Percentiles rank a stretch among this genome's conserved stretches.
Evolutionary conservation across 1,140 invertebrate species (phyloP).

Genomic region (Uloborus diversus): DNA sequence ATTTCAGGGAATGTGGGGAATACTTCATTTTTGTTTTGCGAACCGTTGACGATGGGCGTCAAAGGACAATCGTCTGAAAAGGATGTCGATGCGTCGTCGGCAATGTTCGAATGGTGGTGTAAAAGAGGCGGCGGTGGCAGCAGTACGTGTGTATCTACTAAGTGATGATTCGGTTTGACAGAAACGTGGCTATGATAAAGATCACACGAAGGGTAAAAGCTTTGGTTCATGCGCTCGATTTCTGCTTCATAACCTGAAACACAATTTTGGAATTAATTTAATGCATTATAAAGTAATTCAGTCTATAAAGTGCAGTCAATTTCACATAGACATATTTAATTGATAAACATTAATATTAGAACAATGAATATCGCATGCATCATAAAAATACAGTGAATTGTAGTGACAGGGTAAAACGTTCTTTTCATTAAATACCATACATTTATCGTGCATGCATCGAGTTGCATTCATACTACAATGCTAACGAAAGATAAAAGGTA

Average conservation of each 20-base stretch:
- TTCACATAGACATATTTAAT: no score
- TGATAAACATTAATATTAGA: neutral
- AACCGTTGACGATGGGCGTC: constrained; percentile 3
- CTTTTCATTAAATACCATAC: no score
- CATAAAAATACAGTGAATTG: neutral
- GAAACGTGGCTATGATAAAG: constrained; percentile 22
- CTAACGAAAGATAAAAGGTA: no score
- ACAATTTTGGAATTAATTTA: no score
- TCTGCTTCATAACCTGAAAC: constrained; percentile 43
- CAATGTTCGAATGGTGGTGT: constrained; percentile 3
- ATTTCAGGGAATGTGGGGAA: constrained; percentile 40
- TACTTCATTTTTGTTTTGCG: constrained; percentile 1
- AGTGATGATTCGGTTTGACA: constrained; percentile 18
- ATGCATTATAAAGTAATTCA: no score
- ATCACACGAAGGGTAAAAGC: constrained; percentile 35
- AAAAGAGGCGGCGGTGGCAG: constrained; percentile 32
- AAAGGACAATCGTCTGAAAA: constrained; percentile 40
- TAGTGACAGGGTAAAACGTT: no score
- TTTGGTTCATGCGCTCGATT: constrained; percentile 44
- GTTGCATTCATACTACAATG: no score
- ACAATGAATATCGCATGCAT: neutral
- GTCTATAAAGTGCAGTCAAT: no score
- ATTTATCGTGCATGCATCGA: no score
- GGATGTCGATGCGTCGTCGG: neutral
- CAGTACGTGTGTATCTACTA: neutral